Percentiles rank a stretch among this genome's conserved stretches.
Conservation (phyloP, 2,888 invertebrate species). For the Drosophila histrio region DNA sequence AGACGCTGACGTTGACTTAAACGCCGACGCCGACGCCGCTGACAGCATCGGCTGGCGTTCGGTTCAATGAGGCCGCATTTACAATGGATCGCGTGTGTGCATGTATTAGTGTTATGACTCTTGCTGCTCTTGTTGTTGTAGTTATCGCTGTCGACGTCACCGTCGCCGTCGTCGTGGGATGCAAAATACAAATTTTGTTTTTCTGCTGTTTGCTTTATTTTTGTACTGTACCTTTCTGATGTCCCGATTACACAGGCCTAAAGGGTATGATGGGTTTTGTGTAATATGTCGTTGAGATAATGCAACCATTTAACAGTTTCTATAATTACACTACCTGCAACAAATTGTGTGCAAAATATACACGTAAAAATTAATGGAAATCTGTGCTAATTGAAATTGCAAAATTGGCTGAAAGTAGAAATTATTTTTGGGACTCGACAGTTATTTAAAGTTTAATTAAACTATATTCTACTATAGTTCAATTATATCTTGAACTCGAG, state of each 20-base stretch:
- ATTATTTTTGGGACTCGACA: too few species aligned
- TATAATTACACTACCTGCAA: background rate
- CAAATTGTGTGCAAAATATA: background rate
- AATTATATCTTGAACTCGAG: too few species aligned
- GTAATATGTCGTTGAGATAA: background rate
- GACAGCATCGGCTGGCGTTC: slow-evolving; percentile 41
- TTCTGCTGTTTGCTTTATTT: slow-evolving; percentile 59
- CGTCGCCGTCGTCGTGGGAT: slow-evolving; percentile 44
- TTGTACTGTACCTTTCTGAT: slow-evolving; percentile 59
- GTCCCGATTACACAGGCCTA: slow-evolving; percentile 19
- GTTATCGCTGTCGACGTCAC: slow-evolving; percentile 2
- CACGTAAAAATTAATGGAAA: background rate
- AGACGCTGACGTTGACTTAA: slow-evolving; percentile 32
- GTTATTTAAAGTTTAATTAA: too few species aligned
- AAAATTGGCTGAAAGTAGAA: background rate
- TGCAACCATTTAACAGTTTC: background rate
- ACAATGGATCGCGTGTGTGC: slow-evolving; percentile 48
- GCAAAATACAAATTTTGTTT: slow-evolving; percentile 72
- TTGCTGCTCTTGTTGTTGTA: background rate
- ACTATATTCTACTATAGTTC: too few species aligned
- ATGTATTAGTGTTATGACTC: slow-evolving; percentile 23
- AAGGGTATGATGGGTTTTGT: slow-evolving; percentile 29
- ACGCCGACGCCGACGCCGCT: slow-evolving; percentile 18
- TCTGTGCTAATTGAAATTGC: background rate
- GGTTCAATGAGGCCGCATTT: slow-evolving; percentile 45